Conservation (phyloP, 1,140 invertebrate genomes). For the Agrilus planipennis region DNA sequence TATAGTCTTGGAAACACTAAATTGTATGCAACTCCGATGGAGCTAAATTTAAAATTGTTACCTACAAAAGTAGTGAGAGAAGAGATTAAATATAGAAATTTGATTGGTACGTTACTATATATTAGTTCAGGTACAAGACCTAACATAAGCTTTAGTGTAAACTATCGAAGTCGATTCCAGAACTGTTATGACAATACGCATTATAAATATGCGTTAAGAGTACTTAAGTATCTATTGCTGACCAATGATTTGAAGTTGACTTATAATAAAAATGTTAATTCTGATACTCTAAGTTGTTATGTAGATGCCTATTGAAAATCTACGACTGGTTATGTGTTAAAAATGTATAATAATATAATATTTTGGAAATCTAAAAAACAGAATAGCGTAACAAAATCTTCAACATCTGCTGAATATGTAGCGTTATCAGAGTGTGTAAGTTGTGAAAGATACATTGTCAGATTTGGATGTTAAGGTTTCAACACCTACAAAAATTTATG, state of each 20-base stretch:
- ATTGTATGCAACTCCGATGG: constrained; percentile 30
- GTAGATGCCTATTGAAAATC: constrained; percentile 30
- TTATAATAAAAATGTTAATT: constrained; percentile 20
- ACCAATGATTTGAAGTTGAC: constrained; percentile 31
- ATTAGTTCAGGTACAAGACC: constrained; percentile 32
- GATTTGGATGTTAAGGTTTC: neutral
- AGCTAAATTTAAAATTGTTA: constrained; percentile 33
- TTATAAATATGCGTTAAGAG: constrained; percentile 30
- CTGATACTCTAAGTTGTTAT: no score
- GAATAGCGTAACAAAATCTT: no score
- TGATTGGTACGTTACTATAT: constrained; percentile 31
- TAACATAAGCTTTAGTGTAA: constrained; percentile 21
- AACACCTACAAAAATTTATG: no score
- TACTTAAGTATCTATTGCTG: constrained; percentile 25
- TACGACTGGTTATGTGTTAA: constrained; percentile 28
- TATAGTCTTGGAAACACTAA: constrained; percentile 17
- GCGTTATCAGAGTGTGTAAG: neutral
- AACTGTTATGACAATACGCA: constrained; percentile 30
- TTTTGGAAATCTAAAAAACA: constrained; percentile 22
- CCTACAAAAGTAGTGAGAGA: neutral
- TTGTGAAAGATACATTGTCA: neutral
- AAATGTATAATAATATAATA: constrained; percentile 19
- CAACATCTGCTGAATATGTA: no score
- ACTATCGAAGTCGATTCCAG: constrained; percentile 28
- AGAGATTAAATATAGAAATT: constrained; percentile 19